These are phyloP conservation scores for Caradrina clavipalpis DNA, from an alignment of 2,888 invertebrate species.

Conservation along the genomic window DNA sequence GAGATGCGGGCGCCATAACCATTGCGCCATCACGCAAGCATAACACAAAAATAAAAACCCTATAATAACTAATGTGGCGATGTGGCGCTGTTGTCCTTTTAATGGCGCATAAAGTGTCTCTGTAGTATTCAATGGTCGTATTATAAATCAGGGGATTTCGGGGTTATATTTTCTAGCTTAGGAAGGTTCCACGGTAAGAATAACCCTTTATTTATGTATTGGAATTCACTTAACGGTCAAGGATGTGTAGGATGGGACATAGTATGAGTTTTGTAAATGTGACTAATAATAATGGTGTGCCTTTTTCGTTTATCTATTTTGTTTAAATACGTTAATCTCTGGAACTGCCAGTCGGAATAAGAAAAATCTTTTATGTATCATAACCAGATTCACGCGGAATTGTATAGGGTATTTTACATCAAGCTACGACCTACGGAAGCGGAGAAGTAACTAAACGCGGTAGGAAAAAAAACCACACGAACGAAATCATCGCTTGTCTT, in stretches of 20 bases:
- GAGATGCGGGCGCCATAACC: too few species aligned
- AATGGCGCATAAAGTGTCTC: conserved; percentile 48
- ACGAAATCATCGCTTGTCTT: too few species aligned
- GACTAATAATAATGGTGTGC: not conserved
- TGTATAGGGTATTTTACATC: too few species aligned
- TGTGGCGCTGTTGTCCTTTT: conserved; percentile 41
- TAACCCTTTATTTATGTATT: not conserved
- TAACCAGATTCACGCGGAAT: too few species aligned
- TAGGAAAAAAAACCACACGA: too few species aligned
- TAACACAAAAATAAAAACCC: conserved; percentile 31
- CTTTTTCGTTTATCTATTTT: too few species aligned
- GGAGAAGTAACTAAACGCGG: too few species aligned
- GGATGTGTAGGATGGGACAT: not conserved
- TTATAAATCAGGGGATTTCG: conserved; percentile 48
- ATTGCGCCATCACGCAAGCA: not conserved
- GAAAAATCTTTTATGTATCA: too few species aligned
- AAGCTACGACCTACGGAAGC: too few species aligned
- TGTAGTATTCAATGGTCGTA: conserved; percentile 37
- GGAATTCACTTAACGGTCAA: not conserved
- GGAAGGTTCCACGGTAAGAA: not conserved
- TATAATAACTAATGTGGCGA: conserved; percentile 43
- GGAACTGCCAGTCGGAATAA: too few species aligned
- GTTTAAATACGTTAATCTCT: too few species aligned
- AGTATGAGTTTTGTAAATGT: not conserved
- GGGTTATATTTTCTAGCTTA: conserved; percentile 22